Evolutionary conservation across 2,113 vertebrate genomes (phyloP), one percentile per base, ranked within the genome.

Genomic region (Laticauda laticaudata): DNA sequence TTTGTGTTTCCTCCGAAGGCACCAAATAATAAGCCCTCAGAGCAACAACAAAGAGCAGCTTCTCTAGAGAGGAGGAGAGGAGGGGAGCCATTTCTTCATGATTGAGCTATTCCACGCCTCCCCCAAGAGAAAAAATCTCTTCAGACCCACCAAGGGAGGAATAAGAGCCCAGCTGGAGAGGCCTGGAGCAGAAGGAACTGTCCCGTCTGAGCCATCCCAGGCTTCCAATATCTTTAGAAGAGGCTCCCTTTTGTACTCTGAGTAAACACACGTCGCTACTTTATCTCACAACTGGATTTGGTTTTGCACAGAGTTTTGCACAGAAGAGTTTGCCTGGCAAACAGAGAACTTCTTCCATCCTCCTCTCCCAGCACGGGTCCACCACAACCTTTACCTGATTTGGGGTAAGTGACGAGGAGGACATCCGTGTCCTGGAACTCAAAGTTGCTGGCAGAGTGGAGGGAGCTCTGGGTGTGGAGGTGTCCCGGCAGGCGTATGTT

Each of bases 381-480:
- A 3, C 3, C 20, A 2, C 0, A 0, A 10, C 39, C 87, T 24
- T 97, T 97, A 98, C 98, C 98, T 95, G 98, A 99, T 94, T 98
- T 99, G 88, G 98, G 98, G 93, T 98, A 99, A 24, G 98, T 97
- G 89, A 95, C 98, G 2, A 99, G 98, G 53, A 99, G 51, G 45
- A 97, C 97, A 34, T 99, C 98, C 0, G 94, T 97, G 93, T 98
- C 96, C 56, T 96, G 94, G 96, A 99, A 98, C 1, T 92, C 26
- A 94, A 98, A 99, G 26, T 94, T 15, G 56, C 95, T 3, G 55
- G 98, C 98, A 1, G 92, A 95, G 57, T 91, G 29, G 89, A 99
- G 96, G 2, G 98, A 98, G 39, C 98, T 96, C 93, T 97, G 95
- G 0, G 98, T 98, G 95, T 98, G 98, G 87, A 98, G 94, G 91